phyloP scores from a whole-genome alignment of 1,140 invertebrate genomes.

The Eubasilissa regina region DNA sequence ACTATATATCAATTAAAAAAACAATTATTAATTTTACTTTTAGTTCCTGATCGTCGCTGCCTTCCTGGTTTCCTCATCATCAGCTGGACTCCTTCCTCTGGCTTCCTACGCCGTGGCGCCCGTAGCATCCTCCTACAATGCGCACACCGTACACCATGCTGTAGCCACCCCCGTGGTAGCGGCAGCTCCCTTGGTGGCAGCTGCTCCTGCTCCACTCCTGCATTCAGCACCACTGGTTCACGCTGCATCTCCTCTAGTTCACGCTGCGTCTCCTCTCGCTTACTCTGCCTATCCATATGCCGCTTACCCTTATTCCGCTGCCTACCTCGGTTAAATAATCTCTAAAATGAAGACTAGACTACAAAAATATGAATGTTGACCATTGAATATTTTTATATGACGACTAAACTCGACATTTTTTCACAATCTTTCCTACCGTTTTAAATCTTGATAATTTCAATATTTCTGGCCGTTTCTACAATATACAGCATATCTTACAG shows the following conservation, averaged over 20 bases:
- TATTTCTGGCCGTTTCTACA: too few species aligned
- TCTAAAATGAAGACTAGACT: too few species aligned
- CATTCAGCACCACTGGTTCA: constrained; percentile 51
- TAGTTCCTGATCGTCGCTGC: constrained; percentile 70
- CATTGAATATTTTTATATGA: too few species aligned
- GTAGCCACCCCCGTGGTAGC: constrained; percentile 73
- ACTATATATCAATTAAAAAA: neutral
- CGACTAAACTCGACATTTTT: too few species aligned
- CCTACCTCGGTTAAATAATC: constrained; percentile 27
- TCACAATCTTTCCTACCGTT: too few species aligned
- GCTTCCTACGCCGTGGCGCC: constrained; percentile 74
- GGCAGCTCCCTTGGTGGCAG: constrained; percentile 62
- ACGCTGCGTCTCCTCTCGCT: constrained; percentile 61
- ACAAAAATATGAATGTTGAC: too few species aligned
- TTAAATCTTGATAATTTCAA: too few species aligned
- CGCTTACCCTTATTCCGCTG: constrained; percentile 44
- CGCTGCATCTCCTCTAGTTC: constrained; percentile 49
- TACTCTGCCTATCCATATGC: constrained; percentile 60
- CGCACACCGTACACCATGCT: constrained; percentile 77
- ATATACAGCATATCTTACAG: neutral
- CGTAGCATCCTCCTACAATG: constrained; percentile 76
- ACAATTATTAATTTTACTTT: neutral
- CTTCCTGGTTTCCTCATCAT: constrained; percentile 69
- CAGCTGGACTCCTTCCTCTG: constrained; percentile 64
- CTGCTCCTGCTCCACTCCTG: constrained; percentile 53